Evolutionary conservation across 2,113 vertebrate genomes (phyloP), one percentile per base, ranked within the genome.

Genomic region (Ochotona curzoniae): DNA sequence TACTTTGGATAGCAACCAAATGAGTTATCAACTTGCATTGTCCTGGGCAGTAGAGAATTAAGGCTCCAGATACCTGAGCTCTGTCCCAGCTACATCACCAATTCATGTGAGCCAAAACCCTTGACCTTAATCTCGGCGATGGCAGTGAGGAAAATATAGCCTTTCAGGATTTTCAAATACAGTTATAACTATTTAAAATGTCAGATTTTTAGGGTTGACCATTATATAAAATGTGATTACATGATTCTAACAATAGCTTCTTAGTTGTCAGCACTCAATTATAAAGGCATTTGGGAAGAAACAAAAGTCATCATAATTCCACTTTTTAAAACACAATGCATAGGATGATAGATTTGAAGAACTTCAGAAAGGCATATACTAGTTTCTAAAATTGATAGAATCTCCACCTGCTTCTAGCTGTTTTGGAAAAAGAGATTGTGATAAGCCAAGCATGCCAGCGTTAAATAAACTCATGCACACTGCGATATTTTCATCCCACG

Each of bases 381-480:
- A 92, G 28, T 32, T 74, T 70, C 14, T 11, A 92, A 82, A 81
- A 84, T 28, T 79, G 38, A 51, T 66, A 57, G 60, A 78, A 38
- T 71, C 30, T 63, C 63, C 35, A 64, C 47, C 63, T 47, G n/a
- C 44, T 79, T 64, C 21, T 82, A 74, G 60, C 28, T 92, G 11
- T 76, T 91, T 84, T 60, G 75, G 61, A 38, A 64, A 79, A 81
- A 69, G 81, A 17, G 14, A 7, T 64, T 85, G 67, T 57, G 18
- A n/a, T 88, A 47, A 8, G 70, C 63, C 69, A 63, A 38, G 28
- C 25, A 35, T 66, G 84, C 51, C 76, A 51, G 74, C 30, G 88
- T 73, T 76, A 75, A 74, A 38, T 90, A 92, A 94, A 93, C 94
- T 88, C 60, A 14, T 51, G 76, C 75, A 90, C 93, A 89, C 93